Evolutionary conservation across 2,888 invertebrate genomes (phyloP).

Genomic region (Microctonus hyperodae): DNA sequence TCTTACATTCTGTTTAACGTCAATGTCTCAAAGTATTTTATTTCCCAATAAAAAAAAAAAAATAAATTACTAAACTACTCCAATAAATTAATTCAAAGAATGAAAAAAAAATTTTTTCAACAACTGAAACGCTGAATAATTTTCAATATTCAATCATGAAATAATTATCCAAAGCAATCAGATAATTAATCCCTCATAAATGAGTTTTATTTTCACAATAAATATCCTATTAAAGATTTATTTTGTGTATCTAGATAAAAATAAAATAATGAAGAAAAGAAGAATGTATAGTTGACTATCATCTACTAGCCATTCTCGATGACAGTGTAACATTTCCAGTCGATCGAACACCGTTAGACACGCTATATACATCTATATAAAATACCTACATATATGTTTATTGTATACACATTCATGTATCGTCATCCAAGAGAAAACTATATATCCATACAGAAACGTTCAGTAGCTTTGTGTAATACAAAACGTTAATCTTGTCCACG

Average conservation of each 20-base stretch:
- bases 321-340: constrained; percentile 41
- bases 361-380: constrained; percentile 19
- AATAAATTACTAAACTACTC: no score
- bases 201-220: not conserved
- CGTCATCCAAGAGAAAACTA: constrained; percentile 5
- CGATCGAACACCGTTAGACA: constrained; percentile 37
- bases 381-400: not conserved
- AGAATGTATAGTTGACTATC: not conserved
- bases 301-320: constrained; percentile 25
- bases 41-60: no score
- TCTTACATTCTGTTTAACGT: constrained; percentile 1
- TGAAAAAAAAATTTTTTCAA: no score
- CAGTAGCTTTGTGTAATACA: not conserved
- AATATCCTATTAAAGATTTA: not conserved
- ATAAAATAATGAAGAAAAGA: constrained; percentile 5
- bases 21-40: no score
- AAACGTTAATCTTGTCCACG: constrained; percentile 7
- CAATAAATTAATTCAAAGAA: no score
- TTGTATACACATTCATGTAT: constrained; percentile 5
- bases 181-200: not conserved
- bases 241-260: not conserved
- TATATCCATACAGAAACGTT: not conserved
- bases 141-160: not conserved
- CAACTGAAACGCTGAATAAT: not conserved
- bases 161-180: not conserved